Conservation (phyloP, 2,888 invertebrate species). For the Neoaliturus tenellus region DNA sequence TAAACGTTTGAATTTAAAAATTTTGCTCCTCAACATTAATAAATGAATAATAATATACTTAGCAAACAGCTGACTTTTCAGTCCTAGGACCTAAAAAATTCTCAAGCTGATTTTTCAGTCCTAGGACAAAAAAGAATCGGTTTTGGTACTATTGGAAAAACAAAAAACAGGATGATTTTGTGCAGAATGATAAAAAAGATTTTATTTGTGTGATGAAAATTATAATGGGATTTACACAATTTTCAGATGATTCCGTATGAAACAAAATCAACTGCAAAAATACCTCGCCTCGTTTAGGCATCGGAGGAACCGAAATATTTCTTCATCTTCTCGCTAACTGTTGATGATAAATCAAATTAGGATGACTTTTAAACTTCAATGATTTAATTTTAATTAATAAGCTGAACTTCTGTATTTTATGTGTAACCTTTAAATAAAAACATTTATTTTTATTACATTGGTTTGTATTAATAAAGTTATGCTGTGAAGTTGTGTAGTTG, state of each 20-base stretch:
- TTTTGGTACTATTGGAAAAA: no score
- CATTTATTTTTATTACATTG: not conserved
- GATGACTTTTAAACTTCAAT: not conserved
- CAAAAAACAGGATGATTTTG: no score
- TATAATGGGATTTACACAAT: no score
- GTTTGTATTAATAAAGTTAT: not conserved
- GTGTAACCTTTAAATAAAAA: not conserved
- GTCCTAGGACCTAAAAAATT: no score
- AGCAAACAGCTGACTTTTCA: no score
- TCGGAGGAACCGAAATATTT: constrained; percentile 13
- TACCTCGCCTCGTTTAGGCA: constrained; percentile 6
- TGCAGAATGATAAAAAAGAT: no score
- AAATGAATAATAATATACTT: no score
- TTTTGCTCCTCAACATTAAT: no score
- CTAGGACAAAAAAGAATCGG: no score
- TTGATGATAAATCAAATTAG: constrained; percentile 6
- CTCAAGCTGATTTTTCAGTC: no score
- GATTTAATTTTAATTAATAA: constrained; percentile 1
- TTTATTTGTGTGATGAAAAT: no score
- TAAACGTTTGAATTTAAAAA: no score
- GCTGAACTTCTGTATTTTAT: not conserved
- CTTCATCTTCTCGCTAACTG: constrained; percentile 20
- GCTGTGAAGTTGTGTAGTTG: not conserved
- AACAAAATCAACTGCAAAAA: constrained; percentile 22
- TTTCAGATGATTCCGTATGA: constrained; percentile 63